A percentile compares a stretch with the other conserved stretches of the same genome.
Evolutionary conservation across 35 echinoderm and acorn worm species (phyloP).

Genomic region (Amphiura filiformis): DNA sequence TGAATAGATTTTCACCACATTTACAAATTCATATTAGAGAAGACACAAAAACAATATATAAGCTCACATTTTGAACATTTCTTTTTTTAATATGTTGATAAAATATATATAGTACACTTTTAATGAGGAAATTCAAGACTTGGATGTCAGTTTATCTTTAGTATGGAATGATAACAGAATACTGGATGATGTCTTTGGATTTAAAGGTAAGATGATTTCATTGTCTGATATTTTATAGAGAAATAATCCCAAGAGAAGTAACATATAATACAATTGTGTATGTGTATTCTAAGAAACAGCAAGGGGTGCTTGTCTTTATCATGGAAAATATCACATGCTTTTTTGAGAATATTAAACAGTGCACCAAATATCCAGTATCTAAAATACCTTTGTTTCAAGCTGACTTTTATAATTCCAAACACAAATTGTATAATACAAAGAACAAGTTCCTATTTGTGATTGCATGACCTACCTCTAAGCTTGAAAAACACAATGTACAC

Average conservation of each 20-base stretch:
- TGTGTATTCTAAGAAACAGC: neutral
- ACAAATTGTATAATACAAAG: no score
- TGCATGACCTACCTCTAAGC: no score
- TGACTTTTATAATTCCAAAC: no score
- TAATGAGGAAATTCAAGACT: neutral
- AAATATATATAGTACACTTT: neutral
- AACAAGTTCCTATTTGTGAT: no score
- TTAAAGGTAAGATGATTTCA: neutral
- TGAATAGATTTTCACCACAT: no score
- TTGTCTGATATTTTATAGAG: neutral
- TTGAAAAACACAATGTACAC: no score
- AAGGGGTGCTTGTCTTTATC: no score
- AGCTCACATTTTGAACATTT: neutral
- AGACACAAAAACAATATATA: neutral
- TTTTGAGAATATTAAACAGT: no score
- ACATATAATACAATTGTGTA: neutral
- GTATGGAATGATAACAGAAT: neutral
- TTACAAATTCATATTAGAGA: neutral
- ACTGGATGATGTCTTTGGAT: slow-evolving; percentile 16
- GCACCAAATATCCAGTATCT: no score
- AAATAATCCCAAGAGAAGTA: neutral
- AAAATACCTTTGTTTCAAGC: no score
- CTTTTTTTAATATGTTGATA: no score
- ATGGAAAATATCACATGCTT: no score
- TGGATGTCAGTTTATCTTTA: slow-evolving; percentile 1